Base-by-base conservation (phyloP, 2,888 invertebrate species). In the Ellobium chinense region DNA sequence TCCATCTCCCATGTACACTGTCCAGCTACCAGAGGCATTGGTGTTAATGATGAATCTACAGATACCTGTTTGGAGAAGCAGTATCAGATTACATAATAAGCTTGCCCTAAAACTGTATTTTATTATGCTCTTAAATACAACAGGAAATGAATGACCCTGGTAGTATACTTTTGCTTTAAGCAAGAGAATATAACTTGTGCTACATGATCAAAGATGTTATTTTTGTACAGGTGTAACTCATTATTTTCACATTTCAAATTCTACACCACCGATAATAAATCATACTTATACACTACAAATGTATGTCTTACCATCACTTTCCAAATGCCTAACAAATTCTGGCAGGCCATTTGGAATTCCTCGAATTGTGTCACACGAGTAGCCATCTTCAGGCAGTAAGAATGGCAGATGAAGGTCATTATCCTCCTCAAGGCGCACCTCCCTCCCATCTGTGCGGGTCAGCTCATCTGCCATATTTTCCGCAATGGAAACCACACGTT, bases 371-470 rank as follows among this genome's bases (percentile, higher is more conserved):
- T 99, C 99, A 91, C 98, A 98, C 91, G 98, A 98, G 94, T 98
- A 99, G 29, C 98, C 99, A 93, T 99, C 99, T 91, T 99, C 98
- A 0, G 99, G 99, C 80, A 99, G 95, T 69, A 99, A 94, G 87
- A 99, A 95, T 0, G 97, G 97, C 78, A 99, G 94, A 89, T 97
- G 96, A 62, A 99, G 95, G 82, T 94, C 94, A 88, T 97, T 96
- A 39, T 96, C 96, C 91, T 98, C 98, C 93, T 99, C 98, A 74
- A 99, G 93, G 0, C 96, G 95, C 82, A 97, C 83, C 93, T 97
- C 97, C 21, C 97, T 95, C 0, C 98, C 98, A 91, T 99, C 98
- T 24, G 91, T 89, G 58, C 89, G 85, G 12, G 97, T 97, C 85
- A 98, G 94, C 91, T 98, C 97, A 93, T 99, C 99, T 1, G 98